These are phyloP conservation scores for Polia nebulosa DNA, from an alignment of 2,888 invertebrate species.

Conservation along the genomic window DNA sequence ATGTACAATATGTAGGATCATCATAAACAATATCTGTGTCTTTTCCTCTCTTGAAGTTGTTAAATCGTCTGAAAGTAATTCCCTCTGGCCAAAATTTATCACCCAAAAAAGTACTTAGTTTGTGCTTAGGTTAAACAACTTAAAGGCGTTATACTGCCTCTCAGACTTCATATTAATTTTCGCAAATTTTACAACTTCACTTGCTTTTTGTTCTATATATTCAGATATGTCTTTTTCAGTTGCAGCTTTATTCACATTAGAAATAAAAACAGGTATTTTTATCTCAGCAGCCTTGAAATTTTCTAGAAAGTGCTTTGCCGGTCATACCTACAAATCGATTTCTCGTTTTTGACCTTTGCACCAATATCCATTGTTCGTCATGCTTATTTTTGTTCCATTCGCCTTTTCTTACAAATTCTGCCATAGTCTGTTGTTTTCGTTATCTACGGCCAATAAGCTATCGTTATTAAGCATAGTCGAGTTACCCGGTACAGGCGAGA, in stretches of 20 bases:
- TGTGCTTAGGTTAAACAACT: background rate
- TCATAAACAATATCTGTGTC: too few species aligned
- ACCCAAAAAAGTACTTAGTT: conserved; percentile 1
- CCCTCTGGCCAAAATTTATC: conserved; percentile 7
- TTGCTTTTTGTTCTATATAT: conserved; percentile 2
- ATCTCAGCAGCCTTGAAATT: conserved; percentile 10
- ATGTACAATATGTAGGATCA: too few species aligned
- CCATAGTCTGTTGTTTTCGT: conserved; percentile 2
- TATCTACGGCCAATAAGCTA: background rate
- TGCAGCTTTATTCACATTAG: too few species aligned
- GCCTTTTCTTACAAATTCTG: conserved; percentile 1
- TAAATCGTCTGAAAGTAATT: too few species aligned
- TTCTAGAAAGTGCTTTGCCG: background rate
- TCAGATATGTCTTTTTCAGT: conserved; percentile 9
- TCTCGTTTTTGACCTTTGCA: conserved; percentile 3
- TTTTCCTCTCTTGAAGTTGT: too few species aligned
- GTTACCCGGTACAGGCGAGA: conserved; percentile 3
- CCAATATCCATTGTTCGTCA: conserved; percentile 2
- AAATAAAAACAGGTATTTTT: conserved; percentile 15
- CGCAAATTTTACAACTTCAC: background rate
- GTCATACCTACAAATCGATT: conserved; percentile 9
- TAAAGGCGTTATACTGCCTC: conserved; percentile 8
- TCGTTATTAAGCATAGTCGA: background rate
- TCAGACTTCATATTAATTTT: conserved; percentile 5
- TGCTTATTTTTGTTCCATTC: conserved; percentile 8